These are phyloP conservation scores for Laothoe populi DNA, from an alignment of 2,888 invertebrate genomes.

Conservation along the genomic window DNA sequence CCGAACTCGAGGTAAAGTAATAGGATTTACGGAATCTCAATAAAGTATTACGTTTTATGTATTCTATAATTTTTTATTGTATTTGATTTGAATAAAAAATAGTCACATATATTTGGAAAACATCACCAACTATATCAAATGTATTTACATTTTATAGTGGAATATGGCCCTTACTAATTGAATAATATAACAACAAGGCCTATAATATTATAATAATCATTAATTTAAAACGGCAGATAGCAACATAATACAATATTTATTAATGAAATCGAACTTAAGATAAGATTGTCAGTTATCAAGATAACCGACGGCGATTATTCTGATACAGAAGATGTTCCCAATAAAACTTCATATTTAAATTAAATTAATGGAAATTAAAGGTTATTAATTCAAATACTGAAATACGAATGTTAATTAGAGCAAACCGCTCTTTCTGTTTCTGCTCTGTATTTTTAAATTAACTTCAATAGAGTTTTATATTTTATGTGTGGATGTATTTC, in stretches of 20 bases:
- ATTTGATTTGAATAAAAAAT: too few species aligned
- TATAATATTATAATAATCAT: not conserved
- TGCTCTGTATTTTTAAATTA: not conserved
- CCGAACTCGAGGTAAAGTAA: too few species aligned
- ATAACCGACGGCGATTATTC: not conserved
- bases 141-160: too few species aligned
- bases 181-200: too few species aligned
- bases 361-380: not conserved
- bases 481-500: too few species aligned
- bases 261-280: slow-evolving; percentile 1
- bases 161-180: too few species aligned
- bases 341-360: not conserved
- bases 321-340: not conserved
- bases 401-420: not conserved
- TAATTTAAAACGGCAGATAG: not conserved
- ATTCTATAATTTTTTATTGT: too few species aligned
- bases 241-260: not conserved
- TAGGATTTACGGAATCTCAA: too few species aligned
- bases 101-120: too few species aligned
- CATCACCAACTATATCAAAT: too few species aligned
- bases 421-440: not conserved
- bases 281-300: not conserved
- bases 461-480: not conserved
- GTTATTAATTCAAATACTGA: not conserved
- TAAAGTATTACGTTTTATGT: too few species aligned